Base-by-base conservation (phyloP, 1,140 invertebrate species). In the Trichonephila clavata region DNA sequence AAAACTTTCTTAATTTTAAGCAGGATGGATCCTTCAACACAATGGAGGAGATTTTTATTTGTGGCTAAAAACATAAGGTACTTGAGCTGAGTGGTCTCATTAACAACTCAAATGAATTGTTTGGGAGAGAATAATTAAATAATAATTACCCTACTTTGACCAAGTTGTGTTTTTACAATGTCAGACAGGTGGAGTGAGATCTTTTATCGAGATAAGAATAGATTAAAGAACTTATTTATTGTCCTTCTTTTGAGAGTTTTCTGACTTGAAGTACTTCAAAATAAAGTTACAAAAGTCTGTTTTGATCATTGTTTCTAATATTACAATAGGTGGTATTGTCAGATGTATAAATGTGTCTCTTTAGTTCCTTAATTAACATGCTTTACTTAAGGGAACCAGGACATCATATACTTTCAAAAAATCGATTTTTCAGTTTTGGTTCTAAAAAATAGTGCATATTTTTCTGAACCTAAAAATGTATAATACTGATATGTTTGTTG, bases 81-180 rank as follows among this genome's bases (percentile, higher is more conserved):
- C 65, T 68, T 27, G n/a, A 68, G n/a, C 6, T 3, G n/a, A 68
- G 65, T 8, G 65, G 65, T 68, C 65, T 68, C 65, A 68, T 68
- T 68, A 68, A 68, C 65, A 68, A 68, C 65, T 68, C 65, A 14
- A 68, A 68, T 68, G 65, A 68, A 68, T 68, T 68, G 65, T 68
- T 68, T 68, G n/a, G 7, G 8, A 21, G 13, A 14, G n/a, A 14
- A n/a, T 24, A 68, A 68, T 68, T 68, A 68, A 68, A 68, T 68
- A 24, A 68, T 68, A 68, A 68, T 27, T 27, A 24, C 21, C 24
- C 5, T 13, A n/a, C n/a, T 27, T 68, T 8, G 0, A 24, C n/a
- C 24, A 10, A 6, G 3, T 65, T 65, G 63, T 2, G 21, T 24
- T 68, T 68, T 24, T 68, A 10, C 24, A 24, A 14, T 68, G 65